Evolutionary conservation across 2,888 invertebrate species (phyloP).

Genomic region (Hirtodrosophila alboralis): DNA sequence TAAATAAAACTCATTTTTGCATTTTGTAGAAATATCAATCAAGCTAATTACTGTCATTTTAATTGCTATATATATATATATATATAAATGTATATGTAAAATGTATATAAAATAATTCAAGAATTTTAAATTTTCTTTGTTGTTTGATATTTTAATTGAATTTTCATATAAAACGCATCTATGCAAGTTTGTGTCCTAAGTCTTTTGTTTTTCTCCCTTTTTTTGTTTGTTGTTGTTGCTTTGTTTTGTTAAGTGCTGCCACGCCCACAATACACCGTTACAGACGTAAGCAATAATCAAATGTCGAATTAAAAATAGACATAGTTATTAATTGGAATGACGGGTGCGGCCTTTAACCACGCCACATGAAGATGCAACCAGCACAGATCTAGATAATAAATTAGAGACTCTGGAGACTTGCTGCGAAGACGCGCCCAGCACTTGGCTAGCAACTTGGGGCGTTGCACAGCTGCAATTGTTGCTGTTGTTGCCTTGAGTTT

Average conservation of each 20-base stretch:
- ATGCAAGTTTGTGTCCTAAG: constrained; percentile 28
- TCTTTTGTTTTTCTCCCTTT: too few relatives aligned
- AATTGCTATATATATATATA: too few relatives aligned
- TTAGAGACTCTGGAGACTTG: constrained; percentile 31
- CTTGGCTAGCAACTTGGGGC: constrained; percentile 41
- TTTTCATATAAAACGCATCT: too few relatives aligned
- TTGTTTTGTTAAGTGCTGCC: constrained; percentile 31
- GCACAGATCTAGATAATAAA: constrained; percentile 59
- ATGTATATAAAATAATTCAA: too few relatives aligned
- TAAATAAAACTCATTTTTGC: too few relatives aligned
- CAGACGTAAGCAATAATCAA: constrained; percentile 50
- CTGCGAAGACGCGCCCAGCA: constrained; percentile 29
- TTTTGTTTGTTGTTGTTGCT: too few relatives aligned
- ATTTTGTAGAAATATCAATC: too few relatives aligned
- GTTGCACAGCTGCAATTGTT: constrained; percentile 47
- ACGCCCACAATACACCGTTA: constrained; percentile 43
- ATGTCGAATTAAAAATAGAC: constrained; percentile 67
- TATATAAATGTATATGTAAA: too few relatives aligned
- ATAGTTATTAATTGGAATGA: constrained; percentile 70
- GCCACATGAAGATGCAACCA: constrained; percentile 48
- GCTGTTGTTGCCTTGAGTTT: constrained; percentile 25
- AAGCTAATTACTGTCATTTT: too few relatives aligned
- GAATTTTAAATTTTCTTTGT: too few relatives aligned
- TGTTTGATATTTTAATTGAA: too few relatives aligned
- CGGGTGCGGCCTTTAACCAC: constrained; percentile 22